Conservation (phyloP, 2,797 vertebrate species). For the Alfaro cultratus region DNA sequence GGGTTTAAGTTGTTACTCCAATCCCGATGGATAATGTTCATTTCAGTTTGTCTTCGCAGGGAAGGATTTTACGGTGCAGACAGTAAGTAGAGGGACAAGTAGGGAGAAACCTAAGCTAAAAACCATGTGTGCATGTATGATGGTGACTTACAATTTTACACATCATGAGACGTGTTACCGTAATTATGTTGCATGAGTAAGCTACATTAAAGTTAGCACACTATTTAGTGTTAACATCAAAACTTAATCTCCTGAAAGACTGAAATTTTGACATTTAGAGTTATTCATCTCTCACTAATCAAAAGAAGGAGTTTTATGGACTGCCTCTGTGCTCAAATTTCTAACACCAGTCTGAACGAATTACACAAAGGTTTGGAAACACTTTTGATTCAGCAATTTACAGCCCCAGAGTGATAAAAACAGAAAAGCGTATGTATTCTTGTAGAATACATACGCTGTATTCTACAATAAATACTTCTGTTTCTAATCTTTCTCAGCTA, state of each 20-base stretch:
- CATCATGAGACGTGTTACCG: constrained; percentile 37
- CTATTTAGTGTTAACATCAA: neutral
- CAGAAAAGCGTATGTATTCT: neutral
- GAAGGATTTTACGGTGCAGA: constrained; percentile 30
- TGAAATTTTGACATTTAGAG: neutral
- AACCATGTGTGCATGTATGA: neutral
- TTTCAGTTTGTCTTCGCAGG: constrained; percentile 47
- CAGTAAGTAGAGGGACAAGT: constrained; percentile 9
- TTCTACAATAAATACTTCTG: too few species aligned
- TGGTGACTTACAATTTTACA: constrained; percentile 38
- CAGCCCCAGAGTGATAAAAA: neutral
- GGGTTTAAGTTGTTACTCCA: constrained; percentile 76
- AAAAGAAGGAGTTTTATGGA: neutral
- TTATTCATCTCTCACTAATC: neutral
- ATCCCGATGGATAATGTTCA: constrained; percentile 71
- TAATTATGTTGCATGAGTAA: constrained; percentile 22
- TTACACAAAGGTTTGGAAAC: neutral
- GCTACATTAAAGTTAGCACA: neutral
- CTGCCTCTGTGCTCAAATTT: neutral
- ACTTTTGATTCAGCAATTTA: neutral
- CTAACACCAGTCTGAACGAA: neutral
- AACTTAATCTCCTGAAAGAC: neutral
- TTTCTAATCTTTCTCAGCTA: neutral
- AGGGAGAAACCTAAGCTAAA: constrained; percentile 18
- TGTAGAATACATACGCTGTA: too few species aligned